phyloP scores from a whole-genome alignment of 2,113 vertebrate genomes.

The Chinchilla lanigera region DNA sequence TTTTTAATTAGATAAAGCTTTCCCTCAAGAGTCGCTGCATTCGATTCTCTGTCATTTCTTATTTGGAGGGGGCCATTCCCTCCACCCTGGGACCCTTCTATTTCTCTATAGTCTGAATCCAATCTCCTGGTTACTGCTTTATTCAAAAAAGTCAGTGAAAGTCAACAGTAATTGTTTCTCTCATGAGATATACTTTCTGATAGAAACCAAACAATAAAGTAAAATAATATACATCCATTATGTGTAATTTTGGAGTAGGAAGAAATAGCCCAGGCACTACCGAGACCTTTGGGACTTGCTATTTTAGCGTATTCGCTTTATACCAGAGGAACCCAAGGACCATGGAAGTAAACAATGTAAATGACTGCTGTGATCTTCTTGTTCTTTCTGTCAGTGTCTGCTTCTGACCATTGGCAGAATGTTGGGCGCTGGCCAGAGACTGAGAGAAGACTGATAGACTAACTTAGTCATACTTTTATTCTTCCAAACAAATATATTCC shows the following conservation, averaged over 20 bases:
- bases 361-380: background rate
- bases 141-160: background rate
- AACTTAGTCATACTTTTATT: background rate
- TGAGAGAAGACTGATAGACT: background rate
- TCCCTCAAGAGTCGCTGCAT: background rate
- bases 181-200: background rate
- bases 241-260: background rate
- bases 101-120: background rate
- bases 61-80: background rate
- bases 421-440: background rate
- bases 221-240: background rate
- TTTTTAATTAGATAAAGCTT: slow-evolving; percentile 57
- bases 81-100: background rate
- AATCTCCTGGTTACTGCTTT: background rate
- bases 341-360: background rate
- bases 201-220: background rate
- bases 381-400: background rate
- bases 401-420: background rate
- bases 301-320: background rate
- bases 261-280: background rate
- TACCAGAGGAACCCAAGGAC: background rate
- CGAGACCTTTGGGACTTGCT: background rate
- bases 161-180: background rate
- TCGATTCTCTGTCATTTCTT: slow-evolving; percentile 18
- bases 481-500: background rate